Evolutionary conservation across 2,113 vertebrate species (phyloP).

Genomic region (Cinclus mexicanus): DNA sequence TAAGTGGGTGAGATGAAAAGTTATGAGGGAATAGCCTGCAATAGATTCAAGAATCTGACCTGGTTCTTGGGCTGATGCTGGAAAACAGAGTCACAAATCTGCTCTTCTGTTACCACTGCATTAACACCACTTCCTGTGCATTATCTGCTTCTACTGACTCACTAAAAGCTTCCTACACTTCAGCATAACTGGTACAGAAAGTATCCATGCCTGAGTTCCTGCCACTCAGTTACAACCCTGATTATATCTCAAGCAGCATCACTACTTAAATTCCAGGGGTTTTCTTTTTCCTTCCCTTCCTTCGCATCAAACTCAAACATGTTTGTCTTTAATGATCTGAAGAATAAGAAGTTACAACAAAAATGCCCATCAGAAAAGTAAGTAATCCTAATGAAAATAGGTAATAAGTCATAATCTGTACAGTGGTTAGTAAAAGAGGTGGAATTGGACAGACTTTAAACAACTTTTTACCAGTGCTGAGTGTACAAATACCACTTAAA

Average conservation of each 20-base stretch:
- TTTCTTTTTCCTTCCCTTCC: background rate
- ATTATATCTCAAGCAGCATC: background rate
- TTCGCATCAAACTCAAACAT: background rate
- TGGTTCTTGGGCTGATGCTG: background rate
- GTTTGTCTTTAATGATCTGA: background rate
- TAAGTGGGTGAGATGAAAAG: background rate
- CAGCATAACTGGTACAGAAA: background rate
- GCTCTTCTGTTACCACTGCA: background rate
- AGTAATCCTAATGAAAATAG: background rate
- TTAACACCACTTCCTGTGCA: background rate
- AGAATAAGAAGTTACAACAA: background rate
- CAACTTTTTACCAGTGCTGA: constrained; percentile 6
- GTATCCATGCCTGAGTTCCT: background rate
- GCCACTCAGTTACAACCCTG: background rate
- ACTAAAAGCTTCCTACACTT: background rate
- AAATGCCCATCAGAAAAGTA: background rate
- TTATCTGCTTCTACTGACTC: background rate
- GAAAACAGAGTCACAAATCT: background rate
- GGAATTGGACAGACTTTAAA: background rate
- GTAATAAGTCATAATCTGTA: background rate
- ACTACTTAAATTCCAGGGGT: background rate
- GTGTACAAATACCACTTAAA: constrained; percentile 5
- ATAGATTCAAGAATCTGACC: background rate
- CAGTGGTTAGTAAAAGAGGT: background rate
- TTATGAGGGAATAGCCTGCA: background rate